Base-by-base conservation (phyloP, 2,113 vertebrate species). In the Daphoenositta chrysoptera region DNA sequence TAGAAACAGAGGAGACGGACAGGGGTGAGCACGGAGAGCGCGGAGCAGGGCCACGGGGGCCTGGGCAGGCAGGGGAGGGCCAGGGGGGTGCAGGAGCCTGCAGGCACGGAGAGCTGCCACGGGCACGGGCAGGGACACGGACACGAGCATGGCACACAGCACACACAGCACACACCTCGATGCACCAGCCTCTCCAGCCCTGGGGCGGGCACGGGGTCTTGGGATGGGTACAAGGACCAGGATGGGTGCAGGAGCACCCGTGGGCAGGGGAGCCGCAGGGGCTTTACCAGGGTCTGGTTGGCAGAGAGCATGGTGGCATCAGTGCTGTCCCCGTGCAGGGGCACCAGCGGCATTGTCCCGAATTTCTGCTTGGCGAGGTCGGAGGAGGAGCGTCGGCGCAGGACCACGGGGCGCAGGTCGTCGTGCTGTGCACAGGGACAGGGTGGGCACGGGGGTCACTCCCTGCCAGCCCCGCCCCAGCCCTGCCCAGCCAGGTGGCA, bases 291-390 rank as follows among this genome's bases (percentile, higher is more conserved):
- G 14, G 99, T 99, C 98, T 99, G 98, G 96, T 99, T 99, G 97
- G 99, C 99, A 1, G 99, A 99, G 54, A 99, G 98, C 98, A 99
- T 99, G 95, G 98, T 99, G 94, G 98, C 95, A 35, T 99, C 99
- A 9, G 98, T 99, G 94, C 98, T 98, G 95, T 99, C 98, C 70
- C 99, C 99, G 4, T 98, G 98, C 94, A 99, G 99, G 3, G 99
- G 99, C 87, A 99, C 98, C 63, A 99, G 97, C 0, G 99, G 99
- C 99, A 99, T 99, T 2, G 99, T 99, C 71, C 99, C 99, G 4
- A 99, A 99, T 97, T 99, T 99, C 97, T 99, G 99, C 97, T 99
- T 99, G 87, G 98, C 98, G 6, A 99, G 98, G 88, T 99, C 99
- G 0, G 99, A 99, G 57, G 99, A 99, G 33, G 99, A 99, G 94